phyloP scores from a whole-genome alignment of 2,888 invertebrate species.

The Drosophila differens region DNA sequence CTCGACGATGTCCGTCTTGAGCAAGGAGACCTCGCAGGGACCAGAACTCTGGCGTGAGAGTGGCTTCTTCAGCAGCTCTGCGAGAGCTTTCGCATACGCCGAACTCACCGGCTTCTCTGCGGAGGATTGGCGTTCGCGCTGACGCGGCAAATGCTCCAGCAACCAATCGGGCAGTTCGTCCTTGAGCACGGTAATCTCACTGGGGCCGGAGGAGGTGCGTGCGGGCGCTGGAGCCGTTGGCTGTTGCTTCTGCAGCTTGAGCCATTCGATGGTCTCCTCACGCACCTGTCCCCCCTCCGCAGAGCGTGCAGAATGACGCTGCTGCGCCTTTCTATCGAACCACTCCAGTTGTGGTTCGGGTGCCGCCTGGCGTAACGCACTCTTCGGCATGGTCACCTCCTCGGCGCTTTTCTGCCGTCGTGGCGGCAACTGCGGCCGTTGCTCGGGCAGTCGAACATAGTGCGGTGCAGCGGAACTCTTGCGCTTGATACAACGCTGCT shows the following conservation, averaged over 20 bases:
- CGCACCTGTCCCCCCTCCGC: conserved; percentile 84
- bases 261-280: conserved; percentile 84
- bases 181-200: conserved; percentile 84
- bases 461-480: conserved; percentile 76
- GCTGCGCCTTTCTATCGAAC: conserved; percentile 85
- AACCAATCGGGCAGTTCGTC: conserved; percentile 85
- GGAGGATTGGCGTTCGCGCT: conserved; percentile 79
- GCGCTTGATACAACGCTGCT: conserved; percentile 83
- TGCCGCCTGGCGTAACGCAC: conserved; percentile 67
- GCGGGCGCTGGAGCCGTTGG: conserved; percentile 74
- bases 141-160: conserved; percentile 83
- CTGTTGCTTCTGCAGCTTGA: conserved; percentile 76
- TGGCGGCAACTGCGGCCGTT: conserved; percentile 65
- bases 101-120: conserved; percentile 73
- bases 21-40: conserved; percentile 84
- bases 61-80: conserved; percentile 84
- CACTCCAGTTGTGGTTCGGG: conserved; percentile 82
- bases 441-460: conserved; percentile 67
- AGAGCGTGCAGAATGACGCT: conserved; percentile 85
- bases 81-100: conserved; percentile 83
- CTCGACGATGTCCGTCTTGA: conserved; percentile 85
- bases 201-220: conserved; percentile 85
- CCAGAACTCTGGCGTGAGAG: conserved; percentile 85
- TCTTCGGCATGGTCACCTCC: conserved; percentile 75
- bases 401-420: conserved; percentile 69